Base-by-base conservation (phyloP, 2,888 invertebrate species). In the Gerosis bhagava region DNA sequence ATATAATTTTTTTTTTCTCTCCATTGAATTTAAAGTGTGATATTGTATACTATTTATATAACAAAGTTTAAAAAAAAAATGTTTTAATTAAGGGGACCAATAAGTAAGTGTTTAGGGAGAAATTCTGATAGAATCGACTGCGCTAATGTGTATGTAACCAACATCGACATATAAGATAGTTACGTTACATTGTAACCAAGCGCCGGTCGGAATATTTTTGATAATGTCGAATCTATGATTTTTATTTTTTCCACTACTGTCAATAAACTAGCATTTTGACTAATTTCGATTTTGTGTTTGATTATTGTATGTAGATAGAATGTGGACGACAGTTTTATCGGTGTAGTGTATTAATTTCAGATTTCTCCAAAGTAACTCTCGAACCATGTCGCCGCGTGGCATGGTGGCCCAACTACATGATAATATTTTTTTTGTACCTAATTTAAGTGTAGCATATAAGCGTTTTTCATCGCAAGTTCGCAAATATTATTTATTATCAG, bases 21-120 rank as follows among this genome's bases (percentile, higher is more conserved):
- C n/a, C n/a, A n/a, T 87, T 84, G 84, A 87, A 86, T 86, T 84
- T 84, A 86, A 87, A 84, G 88, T 87, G 88, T 88, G 88, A 88
- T 88, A 88, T 88, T 87, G 87, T 86, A 82, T 84, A 83, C 83
- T 86, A 86, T 86, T 86, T 84, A 86, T 86, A 82, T 84, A 84
- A 84, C 77, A 86, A 84, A 83, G 83, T 84, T 83, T 74, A 82
- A 83, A 79, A n/a, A n/a, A n/a, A n/a, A n/a, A n/a, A n/a, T n/a
- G 82, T 82, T 86, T 83, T 81, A 83, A 84, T 77, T 84, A 87
- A 87, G 88, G n/a, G 88, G 87, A 88, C 88, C 87, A 88, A 88
- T 86, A n/a, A n/a, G 73, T 87, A 81, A 77, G 74, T 79, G 79
- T 81, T 83, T 83, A 87, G 84, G n/a, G 81, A 83, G 83, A 84